Conservation (phyloP, 2,888 invertebrate genomes). For the Mythimna ferrago region DNA sequence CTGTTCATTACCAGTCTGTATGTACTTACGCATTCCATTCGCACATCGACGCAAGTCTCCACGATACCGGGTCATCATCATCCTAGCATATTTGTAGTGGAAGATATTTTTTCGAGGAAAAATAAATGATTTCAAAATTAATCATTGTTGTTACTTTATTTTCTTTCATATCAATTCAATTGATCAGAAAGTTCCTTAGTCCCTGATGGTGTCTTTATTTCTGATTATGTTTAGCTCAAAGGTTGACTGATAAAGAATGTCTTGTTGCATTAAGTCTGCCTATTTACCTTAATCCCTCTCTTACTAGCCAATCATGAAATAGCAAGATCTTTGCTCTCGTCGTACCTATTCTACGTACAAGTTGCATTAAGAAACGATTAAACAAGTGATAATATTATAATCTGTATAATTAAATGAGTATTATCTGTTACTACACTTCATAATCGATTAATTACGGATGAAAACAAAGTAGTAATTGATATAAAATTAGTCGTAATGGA, state of each 20-base stretch:
- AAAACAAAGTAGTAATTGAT: constrained; percentile 26
- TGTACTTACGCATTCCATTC: constrained; percentile 68
- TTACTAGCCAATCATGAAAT: background rate
- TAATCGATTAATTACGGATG: constrained; percentile 17
- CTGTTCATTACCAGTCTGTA: constrained; percentile 22
- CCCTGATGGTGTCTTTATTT: background rate
- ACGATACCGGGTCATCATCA: constrained; percentile 48
- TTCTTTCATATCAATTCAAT: background rate
- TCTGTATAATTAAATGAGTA: background rate
- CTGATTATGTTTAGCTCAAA: too few species aligned
- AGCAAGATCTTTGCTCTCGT: background rate
- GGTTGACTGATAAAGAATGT: too few species aligned
- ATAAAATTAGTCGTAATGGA: constrained; percentile 12
- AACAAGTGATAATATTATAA: background rate
- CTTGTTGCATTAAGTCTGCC: too few species aligned
- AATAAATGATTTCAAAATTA: constrained; percentile 63
- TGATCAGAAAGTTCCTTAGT: background rate
- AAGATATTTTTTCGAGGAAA: constrained; percentile 64
- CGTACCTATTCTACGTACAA: background rate
- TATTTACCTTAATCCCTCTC: background rate
- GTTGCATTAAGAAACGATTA: too few species aligned
- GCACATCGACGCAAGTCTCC: constrained; percentile 39
- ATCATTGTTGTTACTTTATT: constrained; percentile 40
- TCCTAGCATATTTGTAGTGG: constrained; percentile 61
- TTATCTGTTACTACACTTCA: background rate